These are phyloP conservation scores for Egretta garzetta DNA, from an alignment of 2,113 vertebrate species.

Conservation along the genomic window DNA sequence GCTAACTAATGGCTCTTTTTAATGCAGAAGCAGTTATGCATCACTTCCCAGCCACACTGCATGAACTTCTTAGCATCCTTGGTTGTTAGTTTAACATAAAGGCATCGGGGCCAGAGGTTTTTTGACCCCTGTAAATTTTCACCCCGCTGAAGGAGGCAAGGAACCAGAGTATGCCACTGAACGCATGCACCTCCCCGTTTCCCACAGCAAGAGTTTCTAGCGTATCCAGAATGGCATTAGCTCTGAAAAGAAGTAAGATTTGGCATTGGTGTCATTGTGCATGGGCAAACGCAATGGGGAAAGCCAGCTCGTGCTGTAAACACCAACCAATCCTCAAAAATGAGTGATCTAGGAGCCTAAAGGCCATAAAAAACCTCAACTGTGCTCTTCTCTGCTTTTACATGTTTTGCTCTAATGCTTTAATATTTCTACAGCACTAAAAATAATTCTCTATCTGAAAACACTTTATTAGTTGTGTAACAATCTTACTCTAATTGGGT, in stretches of 20 bases:
- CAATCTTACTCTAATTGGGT: slow-evolving; percentile 35
- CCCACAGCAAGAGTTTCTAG: background rate
- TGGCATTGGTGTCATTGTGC: background rate
- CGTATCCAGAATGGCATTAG: background rate
- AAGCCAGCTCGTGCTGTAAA: background rate
- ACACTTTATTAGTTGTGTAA: slow-evolving; percentile 23
- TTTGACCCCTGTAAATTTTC: background rate
- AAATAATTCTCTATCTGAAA: slow-evolving; percentile 30
- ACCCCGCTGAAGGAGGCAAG: background rate
- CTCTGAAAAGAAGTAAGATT: background rate
- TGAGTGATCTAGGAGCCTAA: background rate
- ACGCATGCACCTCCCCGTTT: fast-evolving
- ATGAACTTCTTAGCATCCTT: slow-evolving; percentile 34
- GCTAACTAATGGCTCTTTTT: slow-evolving; percentile 42
- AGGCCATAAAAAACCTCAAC: background rate
- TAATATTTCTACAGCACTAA: background rate
- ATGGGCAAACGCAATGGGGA: fast-evolving
- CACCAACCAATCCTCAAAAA: background rate
- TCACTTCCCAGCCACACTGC: slow-evolving; percentile 14
- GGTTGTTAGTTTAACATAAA: slow-evolving; percentile 47
- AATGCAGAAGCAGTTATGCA: slow-evolving; percentile 38
- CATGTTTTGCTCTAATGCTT: background rate
- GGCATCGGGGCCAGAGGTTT: background rate
- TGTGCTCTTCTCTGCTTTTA: background rate
- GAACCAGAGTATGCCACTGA: background rate